Conservation (phyloP, 2,797 vertebrate species). For the Sebastes nivosus region DNA sequence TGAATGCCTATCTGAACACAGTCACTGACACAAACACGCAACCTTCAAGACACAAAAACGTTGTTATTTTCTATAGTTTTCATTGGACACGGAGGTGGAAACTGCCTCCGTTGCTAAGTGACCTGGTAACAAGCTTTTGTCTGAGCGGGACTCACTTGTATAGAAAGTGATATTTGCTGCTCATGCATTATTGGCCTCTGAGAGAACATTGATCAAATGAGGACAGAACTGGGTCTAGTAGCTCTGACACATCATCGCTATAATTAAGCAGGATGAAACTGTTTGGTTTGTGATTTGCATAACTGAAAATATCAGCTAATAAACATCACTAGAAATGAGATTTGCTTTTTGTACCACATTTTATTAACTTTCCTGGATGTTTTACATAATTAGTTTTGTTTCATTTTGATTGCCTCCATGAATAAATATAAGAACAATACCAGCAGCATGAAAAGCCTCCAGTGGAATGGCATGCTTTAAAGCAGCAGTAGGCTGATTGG, state of each 20-base stretch:
- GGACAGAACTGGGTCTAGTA: conserved; percentile 57
- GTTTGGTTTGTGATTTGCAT: background rate
- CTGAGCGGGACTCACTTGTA: background rate
- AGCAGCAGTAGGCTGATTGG: too few relatives aligned
- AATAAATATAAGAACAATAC: background rate
- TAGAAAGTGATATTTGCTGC: conserved; percentile 42
- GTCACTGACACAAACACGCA: conserved; percentile 15
- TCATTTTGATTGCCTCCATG: background rate
- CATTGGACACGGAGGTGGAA: background rate
- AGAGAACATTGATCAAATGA: conserved; percentile 63
- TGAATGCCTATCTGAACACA: background rate
- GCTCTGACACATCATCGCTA: conserved; percentile 6
- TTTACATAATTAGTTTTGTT: background rate
- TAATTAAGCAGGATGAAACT: conserved; percentile 2
- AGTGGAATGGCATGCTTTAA: background rate
- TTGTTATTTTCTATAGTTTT: conserved; percentile 3
- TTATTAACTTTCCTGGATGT: background rate
- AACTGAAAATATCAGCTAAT: background rate
- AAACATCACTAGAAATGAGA: background rate
- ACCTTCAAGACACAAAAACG: conserved; percentile 19
- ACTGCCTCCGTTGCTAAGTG: conserved; percentile 39
- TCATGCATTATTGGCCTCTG: conserved; percentile 30
- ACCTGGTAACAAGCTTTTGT: conserved; percentile 33
- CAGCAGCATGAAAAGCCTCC: background rate
- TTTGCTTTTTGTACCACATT: background rate